phyloP scores from a whole-genome alignment of 23 tunicate genomes.

The Diplosoma virens region DNA sequence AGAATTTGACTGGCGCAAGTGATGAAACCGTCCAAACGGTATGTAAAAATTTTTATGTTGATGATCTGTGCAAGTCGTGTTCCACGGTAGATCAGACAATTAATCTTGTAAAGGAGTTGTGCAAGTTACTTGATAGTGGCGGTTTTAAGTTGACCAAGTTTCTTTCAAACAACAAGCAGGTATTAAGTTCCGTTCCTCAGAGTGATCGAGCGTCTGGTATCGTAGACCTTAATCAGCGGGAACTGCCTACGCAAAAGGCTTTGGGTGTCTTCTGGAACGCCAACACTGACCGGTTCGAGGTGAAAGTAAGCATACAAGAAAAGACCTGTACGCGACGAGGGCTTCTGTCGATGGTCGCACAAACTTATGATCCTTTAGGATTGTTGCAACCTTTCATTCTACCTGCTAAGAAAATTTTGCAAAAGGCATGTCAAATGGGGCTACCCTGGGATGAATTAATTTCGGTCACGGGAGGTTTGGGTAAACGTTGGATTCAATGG shows the following conservation, averaged over 20 bases:
- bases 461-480: neutral
- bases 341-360: neutral
- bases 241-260: neutral
- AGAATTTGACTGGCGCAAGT: conserved; percentile 4
- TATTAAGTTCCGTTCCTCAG: neutral
- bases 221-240: neutral
- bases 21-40: conserved; percentile 15
- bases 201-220: neutral
- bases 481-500: neutral
- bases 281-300: neutral
- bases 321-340: conserved; percentile 12
- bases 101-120: neutral
- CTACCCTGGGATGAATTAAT: neutral
- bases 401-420: neutral
- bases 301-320: neutral
- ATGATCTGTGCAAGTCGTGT: conserved; percentile 28
- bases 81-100: neutral
- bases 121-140: neutral
- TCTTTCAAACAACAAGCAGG: neutral
- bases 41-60: conserved; percentile 34
- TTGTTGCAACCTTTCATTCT: neutral
- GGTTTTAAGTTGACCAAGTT: neutral
- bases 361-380: conserved; percentile 17
- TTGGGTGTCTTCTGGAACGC: neutral
- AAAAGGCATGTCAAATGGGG: conserved; percentile 23